Evolutionary conservation across 2,888 invertebrate species (phyloP).

Genomic region (Morpho achilles): DNA sequence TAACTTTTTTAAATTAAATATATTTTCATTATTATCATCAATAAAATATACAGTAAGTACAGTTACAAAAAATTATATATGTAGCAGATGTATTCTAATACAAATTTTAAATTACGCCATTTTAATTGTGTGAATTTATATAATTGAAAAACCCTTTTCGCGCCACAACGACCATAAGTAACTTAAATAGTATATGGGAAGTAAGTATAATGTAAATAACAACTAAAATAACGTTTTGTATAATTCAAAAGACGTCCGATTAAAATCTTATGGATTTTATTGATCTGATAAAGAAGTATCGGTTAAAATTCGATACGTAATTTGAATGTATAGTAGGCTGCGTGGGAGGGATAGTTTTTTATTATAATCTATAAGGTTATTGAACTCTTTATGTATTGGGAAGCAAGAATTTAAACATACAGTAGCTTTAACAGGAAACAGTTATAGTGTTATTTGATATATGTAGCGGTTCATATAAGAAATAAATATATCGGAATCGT

Average conservation of each 20-base stretch:
- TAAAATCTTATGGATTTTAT: constrained; percentile 13
- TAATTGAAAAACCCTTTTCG: too few species aligned
- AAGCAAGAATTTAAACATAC: neutral
- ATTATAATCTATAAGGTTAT: constrained; percentile 12
- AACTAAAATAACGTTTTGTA: constrained; percentile 1
- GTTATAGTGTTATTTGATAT: too few species aligned
- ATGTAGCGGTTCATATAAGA: too few species aligned
- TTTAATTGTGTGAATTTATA: too few species aligned
- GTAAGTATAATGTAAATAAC: neutral
- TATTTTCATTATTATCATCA: too few species aligned
- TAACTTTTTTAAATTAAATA: too few species aligned
- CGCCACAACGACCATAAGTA: neutral
- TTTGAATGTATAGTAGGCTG: constrained; percentile 8
- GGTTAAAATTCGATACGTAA: constrained; percentile 12
- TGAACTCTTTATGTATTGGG: constrained; percentile 10
- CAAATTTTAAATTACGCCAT: too few species aligned
- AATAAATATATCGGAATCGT: too few species aligned
- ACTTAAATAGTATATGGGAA: neutral
- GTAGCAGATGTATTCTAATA: too few species aligned
- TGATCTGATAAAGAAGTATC: constrained; percentile 10
- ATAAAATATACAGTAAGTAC: too few species aligned
- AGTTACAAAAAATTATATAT: too few species aligned
- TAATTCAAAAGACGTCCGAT: constrained; percentile 8
- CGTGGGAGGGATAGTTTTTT: constrained; percentile 16
- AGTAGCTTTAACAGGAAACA: neutral